A percentile compares a stretch with the other conserved stretches of the same genome.
Evolutionary conservation across 2,797 vertebrate species (phyloP).

Genomic region (Sardinella longiceps): DNA sequence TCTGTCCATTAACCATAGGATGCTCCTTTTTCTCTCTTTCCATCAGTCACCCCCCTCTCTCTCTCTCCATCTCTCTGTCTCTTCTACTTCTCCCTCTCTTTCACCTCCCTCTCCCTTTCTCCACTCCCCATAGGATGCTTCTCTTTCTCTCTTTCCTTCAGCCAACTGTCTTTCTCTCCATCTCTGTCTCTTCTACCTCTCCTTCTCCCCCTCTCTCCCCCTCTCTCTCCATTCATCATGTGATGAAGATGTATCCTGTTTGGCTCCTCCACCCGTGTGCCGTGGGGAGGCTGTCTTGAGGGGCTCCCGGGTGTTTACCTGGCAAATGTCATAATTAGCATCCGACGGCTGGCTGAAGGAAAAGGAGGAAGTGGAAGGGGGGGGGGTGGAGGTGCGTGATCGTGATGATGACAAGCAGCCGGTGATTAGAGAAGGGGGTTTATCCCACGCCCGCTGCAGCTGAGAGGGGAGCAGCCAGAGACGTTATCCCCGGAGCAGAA

Average conservation of each 20-base stretch:
- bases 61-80: background rate
- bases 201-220: background rate
- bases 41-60: background rate
- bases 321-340: slow-evolving; percentile 28
- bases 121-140: background rate
- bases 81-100: background rate
- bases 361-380: background rate
- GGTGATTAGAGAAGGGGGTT: background rate
- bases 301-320: slow-evolving; percentile 18
- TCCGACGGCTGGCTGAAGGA: background rate
- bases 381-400: background rate
- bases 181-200: background rate
- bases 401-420: slow-evolving; percentile 15
- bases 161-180: background rate
- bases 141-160: background rate
- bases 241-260: background rate
- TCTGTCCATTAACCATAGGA: background rate
- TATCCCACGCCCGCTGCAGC: background rate
- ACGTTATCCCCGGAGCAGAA: background rate
- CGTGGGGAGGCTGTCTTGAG: background rate
- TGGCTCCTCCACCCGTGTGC: background rate
- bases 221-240: background rate
- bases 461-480: background rate
- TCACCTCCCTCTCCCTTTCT: background rate
- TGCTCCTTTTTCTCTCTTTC: background rate